A percentile compares a stretch with the other conserved stretches of the same genome.
These are phyloP conservation scores for Ameiurus melas DNA, from an alignment of 2,113 vertebrate species.

Conservation along the genomic window DNA sequence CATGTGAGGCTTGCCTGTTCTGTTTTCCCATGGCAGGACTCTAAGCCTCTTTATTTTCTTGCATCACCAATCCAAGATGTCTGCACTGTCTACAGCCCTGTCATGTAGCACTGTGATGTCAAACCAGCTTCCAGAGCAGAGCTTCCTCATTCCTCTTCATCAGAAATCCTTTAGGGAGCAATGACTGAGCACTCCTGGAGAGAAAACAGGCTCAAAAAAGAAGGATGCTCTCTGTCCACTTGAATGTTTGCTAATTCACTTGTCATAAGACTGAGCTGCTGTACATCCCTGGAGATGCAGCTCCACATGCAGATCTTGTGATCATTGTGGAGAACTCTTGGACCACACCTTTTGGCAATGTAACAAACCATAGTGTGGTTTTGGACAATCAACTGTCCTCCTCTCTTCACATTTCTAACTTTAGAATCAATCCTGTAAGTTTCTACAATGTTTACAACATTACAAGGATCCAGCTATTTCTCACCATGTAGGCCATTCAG, in stretches of 20 bases:
- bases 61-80: neutral
- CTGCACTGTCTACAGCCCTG: neutral
- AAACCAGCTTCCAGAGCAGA: constrained; percentile 57
- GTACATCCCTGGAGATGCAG: neutral
- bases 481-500: neutral
- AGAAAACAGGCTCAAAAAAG: constrained; percentile 15
- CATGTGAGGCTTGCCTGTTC: neutral
- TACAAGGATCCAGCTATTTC: neutral
- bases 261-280: neutral
- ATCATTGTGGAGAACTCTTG: neutral
- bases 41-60: neutral
- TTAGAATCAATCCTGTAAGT: neutral
- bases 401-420: neutral
- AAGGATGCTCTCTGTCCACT: neutral
- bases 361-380: neutral
- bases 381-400: neutral
- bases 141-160: constrained; percentile 54
- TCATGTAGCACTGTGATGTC: constrained; percentile 40
- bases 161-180: constrained; percentile 62
- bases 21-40: neutral
- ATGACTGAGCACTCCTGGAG: constrained; percentile 61
- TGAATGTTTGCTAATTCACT: neutral
- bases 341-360: neutral
- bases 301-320: neutral
- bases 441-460: neutral